Conservation (phyloP, 2,888 invertebrate species). For the Drosophila picticornis region DNA sequence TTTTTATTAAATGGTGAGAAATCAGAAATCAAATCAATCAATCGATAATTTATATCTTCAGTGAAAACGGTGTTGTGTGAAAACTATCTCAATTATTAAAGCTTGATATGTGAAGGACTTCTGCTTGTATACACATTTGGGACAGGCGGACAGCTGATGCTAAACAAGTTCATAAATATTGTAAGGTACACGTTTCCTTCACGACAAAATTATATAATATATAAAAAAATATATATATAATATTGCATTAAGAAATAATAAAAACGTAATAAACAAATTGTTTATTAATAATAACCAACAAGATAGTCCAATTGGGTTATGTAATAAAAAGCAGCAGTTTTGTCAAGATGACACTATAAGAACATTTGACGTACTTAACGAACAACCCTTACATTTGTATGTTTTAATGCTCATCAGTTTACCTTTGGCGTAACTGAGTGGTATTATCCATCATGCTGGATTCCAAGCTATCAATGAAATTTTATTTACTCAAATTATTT, state of each 20-base stretch:
- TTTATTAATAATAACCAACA: too few species aligned
- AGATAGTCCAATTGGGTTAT: too few species aligned
- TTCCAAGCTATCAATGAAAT: conserved; percentile 47
- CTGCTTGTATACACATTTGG: background rate
- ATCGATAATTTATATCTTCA: background rate
- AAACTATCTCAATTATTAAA: background rate
- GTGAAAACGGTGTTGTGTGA: background rate
- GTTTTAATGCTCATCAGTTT: background rate
- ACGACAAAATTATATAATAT: too few species aligned
- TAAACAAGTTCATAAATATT: background rate
- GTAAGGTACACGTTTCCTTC: too few species aligned
- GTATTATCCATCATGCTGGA: conserved; percentile 12
- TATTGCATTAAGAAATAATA: too few species aligned
- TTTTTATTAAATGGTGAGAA: too few species aligned
- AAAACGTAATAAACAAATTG: too few species aligned
- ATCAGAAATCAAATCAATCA: background rate
- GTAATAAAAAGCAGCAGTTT: background rate
- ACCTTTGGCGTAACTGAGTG: conserved; percentile 9
- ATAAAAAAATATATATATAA: too few species aligned
- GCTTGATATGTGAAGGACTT: background rate
- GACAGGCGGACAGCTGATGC: background rate
- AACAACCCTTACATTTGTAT: conserved; percentile 14
- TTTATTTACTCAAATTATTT: conserved; percentile 63
- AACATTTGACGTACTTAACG: background rate
- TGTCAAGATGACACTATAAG: background rate